These are phyloP conservation scores for Caloenas nicobarica DNA, from an alignment of 2,113 vertebrate genomes.

Conservation along the genomic window DNA sequence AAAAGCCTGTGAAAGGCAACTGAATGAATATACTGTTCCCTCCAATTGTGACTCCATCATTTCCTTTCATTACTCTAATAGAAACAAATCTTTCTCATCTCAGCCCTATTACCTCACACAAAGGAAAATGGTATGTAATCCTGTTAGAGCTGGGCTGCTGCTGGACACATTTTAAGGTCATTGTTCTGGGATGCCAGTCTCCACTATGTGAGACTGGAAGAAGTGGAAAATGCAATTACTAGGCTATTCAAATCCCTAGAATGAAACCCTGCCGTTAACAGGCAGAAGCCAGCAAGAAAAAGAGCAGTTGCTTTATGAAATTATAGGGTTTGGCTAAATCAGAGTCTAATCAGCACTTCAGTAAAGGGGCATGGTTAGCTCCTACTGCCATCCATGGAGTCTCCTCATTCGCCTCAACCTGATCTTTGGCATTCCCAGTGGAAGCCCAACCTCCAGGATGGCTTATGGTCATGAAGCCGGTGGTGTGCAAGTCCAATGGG, in stretches of 20 bases:
- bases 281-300: constrained; percentile 42
- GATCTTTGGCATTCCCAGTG: neutral
- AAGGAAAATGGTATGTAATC: constrained; percentile 67
- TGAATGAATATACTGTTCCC: constrained; percentile 29
- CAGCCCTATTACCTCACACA: constrained; percentile 51
- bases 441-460: neutral
- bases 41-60: constrained; percentile 50
- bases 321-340: constrained; percentile 45
- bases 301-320: constrained; percentile 47
- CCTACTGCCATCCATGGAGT: neutral
- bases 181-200: constrained; percentile 67
- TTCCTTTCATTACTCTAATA: constrained; percentile 59
- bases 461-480: neutral
- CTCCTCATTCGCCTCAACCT: neutral
- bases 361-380: neutral
- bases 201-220: constrained; percentile 45
- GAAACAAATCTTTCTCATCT: constrained; percentile 65
- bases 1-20: constrained; percentile 24
- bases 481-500: neutral
- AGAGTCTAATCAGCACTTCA: constrained; percentile 20
- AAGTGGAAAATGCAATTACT: constrained; percentile 70
- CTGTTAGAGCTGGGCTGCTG: constrained; percentile 38
- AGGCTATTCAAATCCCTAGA: constrained; percentile 64
- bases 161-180: constrained; percentile 69
- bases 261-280: constrained; percentile 57